Conservation (phyloP, 2,888 invertebrate genomes). For the Oscheius myriophilus region DNA sequence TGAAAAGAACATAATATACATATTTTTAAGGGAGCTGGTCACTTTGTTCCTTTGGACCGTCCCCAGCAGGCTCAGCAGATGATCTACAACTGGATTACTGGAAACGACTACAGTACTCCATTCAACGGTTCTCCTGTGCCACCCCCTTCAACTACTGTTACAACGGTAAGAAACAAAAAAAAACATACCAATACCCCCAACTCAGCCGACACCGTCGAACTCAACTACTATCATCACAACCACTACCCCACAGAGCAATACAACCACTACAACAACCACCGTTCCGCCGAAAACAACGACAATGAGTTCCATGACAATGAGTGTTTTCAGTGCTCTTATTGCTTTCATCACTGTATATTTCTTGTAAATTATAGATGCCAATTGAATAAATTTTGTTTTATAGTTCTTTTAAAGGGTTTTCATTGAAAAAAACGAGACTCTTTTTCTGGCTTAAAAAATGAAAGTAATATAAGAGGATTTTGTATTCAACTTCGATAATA, state of each 20-base stretch:
- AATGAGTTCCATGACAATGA: not conserved
- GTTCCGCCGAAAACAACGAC: not conserved
- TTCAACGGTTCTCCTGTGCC: not conserved
- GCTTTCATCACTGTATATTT: not conserved
- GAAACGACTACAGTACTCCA: constrained; percentile 41
- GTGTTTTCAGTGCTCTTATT: not conserved
- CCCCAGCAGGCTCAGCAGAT: constrained; percentile 48
- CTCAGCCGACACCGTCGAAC: not conserved
- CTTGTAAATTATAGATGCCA: not conserved
- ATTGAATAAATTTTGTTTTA: not conserved
- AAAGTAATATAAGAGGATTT: too few species aligned
- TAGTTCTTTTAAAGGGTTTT: not conserved
- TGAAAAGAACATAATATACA: not conserved
- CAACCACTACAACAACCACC: not conserved
- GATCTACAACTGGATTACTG: constrained; percentile 45
- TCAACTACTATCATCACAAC: not conserved
- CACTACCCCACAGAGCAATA: not conserved
- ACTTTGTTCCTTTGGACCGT: constrained; percentile 50
- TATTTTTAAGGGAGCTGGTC: constrained; percentile 39
- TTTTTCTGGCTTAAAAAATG: too few species aligned
- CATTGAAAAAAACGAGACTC: too few species aligned
- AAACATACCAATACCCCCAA: not conserved
- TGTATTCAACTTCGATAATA: too few species aligned
- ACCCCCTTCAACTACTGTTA: not conserved
- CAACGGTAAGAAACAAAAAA: not conserved